Evolutionary conservation across 2,797 vertebrate genomes (phyloP).

Genomic region (Pygocentrus nattereri): DNA sequence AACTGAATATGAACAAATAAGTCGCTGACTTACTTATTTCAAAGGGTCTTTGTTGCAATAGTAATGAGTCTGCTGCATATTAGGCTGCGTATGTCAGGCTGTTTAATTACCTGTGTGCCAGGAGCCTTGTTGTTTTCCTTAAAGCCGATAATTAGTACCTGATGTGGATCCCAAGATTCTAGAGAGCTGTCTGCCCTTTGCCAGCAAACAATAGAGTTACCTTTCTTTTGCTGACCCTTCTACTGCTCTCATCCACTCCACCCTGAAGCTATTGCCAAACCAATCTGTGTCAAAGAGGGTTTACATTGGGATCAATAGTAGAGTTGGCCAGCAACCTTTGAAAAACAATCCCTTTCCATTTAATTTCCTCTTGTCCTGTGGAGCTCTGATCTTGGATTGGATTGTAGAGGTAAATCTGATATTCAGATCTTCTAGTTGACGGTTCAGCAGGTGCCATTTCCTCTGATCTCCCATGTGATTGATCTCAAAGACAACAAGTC

Average conservation of each 20-base stretch:
- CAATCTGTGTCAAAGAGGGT: slow-evolving; percentile 58
- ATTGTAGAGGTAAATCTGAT: slow-evolving; percentile 7
- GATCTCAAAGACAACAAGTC: background rate
- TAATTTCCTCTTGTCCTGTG: slow-evolving; percentile 66
- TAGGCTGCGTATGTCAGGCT: background rate
- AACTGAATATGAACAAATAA: slow-evolving; percentile 60
- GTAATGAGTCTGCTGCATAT: slow-evolving; percentile 50
- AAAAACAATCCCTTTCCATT: slow-evolving; percentile 60
- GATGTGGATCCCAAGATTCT: slow-evolving; percentile 41
- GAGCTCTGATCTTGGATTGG: slow-evolving; percentile 56
- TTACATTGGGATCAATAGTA: slow-evolving; percentile 64
- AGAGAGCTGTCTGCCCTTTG: slow-evolving; percentile 28
- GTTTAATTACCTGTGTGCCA: slow-evolving; percentile 48
- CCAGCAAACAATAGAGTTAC: slow-evolving; percentile 36
- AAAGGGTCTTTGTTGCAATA: slow-evolving; percentile 42
- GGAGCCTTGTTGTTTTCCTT: slow-evolving; percentile 36
- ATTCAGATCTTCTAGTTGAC: background rate
- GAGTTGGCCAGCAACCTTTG: slow-evolving; percentile 62
- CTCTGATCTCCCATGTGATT: background rate
- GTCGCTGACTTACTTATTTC: slow-evolving; percentile 43
- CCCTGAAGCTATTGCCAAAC: slow-evolving; percentile 42
- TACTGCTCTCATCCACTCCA: slow-evolving; percentile 46
- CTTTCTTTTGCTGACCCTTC: background rate
- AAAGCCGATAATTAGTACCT: slow-evolving; percentile 53
- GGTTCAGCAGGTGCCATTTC: background rate